Evolutionary conservation across 2,113 vertebrate species (phyloP).

Genomic region (Sialia sialis): DNA sequence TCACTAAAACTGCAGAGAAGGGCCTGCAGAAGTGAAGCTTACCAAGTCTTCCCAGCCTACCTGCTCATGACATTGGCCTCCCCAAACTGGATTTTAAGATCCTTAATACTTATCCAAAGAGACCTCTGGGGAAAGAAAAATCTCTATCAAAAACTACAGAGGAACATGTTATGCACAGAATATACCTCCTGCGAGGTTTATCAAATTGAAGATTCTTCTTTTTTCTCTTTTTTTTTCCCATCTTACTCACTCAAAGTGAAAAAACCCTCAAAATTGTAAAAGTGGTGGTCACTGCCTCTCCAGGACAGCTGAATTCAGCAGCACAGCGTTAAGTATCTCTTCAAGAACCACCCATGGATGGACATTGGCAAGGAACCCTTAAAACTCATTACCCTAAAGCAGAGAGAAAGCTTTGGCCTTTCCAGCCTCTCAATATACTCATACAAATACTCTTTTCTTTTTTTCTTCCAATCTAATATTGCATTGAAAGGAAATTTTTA

Average conservation of each 20-base stretch:
- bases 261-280: not conserved
- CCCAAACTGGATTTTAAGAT: not conserved
- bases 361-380: not conserved
- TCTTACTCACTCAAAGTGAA: not conserved
- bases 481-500: not conserved
- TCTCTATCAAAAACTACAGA: not conserved
- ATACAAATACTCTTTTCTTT: not conserved
- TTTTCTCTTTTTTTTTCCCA: not conserved
- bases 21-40: not conserved
- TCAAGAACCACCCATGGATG: not conserved
- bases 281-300: not conserved
- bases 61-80: not conserved
- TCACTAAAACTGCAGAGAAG: conserved; percentile 2
- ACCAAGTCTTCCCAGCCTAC: not conserved
- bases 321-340: not conserved
- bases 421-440: not conserved
- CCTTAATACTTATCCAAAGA: not conserved
- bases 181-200: not conserved
- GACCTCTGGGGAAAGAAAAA: not conserved
- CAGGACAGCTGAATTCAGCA: not conserved
- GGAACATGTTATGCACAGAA: not conserved
- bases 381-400: not conserved
- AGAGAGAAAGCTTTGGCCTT: not conserved
- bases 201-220: not conserved
- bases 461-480: not conserved